phyloP scores from a whole-genome alignment of 2,113 vertebrate species.

The Microcebus griseorufus region DNA sequence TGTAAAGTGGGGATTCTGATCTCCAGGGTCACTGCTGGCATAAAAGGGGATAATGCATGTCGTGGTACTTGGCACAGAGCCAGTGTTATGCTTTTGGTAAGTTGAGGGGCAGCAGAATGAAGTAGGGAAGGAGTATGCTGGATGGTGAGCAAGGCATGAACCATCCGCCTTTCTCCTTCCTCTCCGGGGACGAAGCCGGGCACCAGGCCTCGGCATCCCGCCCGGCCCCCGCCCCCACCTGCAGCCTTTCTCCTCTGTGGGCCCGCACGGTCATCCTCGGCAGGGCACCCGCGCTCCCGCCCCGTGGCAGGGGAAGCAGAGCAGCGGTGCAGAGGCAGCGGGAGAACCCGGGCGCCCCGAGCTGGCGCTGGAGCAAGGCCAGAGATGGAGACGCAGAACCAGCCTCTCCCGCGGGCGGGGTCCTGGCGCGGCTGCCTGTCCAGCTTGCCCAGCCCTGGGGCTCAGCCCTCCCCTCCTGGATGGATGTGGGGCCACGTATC shows the following conservation, averaged over 20 bases:
- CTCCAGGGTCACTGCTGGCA: no score
- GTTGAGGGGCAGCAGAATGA: background rate
- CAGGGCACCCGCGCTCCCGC: background rate
- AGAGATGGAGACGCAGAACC: background rate
- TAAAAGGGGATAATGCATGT: background rate
- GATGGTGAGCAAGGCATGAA: background rate
- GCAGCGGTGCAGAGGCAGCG: background rate
- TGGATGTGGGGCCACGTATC: no score
- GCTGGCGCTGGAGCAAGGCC: background rate
- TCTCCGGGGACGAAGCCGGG: background rate
- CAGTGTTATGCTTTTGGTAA: background rate
- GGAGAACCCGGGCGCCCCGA: background rate
- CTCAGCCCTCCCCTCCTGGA: background rate
- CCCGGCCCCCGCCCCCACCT: background rate
- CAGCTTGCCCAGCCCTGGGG: background rate
- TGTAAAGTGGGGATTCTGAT: background rate
- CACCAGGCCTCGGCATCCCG: no score
- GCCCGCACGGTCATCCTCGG: background rate
- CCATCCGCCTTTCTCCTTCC: background rate
- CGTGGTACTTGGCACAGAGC: background rate
- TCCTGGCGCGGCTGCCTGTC: background rate
- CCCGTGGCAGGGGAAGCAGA: background rate
- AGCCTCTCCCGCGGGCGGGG: background rate
- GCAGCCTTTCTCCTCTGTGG: background rate
- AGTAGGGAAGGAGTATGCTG: background rate